Conservation (phyloP, 2,888 invertebrate genomes). For the Eupithecia insigniata region DNA sequence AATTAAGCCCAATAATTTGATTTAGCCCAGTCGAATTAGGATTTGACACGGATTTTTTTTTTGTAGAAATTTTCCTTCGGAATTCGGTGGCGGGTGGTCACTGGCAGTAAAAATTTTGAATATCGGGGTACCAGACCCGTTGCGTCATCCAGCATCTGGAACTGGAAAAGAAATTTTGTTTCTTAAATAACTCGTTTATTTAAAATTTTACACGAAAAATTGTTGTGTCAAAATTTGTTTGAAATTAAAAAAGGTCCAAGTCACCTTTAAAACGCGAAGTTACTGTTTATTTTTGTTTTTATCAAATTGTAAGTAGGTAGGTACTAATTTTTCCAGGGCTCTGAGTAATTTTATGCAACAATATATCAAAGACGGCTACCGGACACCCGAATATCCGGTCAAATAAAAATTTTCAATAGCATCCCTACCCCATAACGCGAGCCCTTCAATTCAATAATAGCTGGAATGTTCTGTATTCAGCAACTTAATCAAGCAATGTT, state of each 20-base stretch:
- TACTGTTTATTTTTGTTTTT: not conserved
- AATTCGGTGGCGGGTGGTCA: too few relatives aligned
- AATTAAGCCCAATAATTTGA: not conserved
- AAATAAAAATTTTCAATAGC: not conserved
- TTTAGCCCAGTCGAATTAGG: too few relatives aligned
- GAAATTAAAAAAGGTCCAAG: not conserved
- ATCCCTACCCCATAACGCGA: constrained; percentile 22
- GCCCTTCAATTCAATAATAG: constrained; percentile 37
- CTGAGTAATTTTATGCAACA: not conserved
- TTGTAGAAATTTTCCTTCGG: too few relatives aligned
- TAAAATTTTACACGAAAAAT: too few relatives aligned
- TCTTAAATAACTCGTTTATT: too few relatives aligned
- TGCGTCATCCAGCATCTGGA: too few relatives aligned
- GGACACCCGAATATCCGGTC: constrained; percentile 10
- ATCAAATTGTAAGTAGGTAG: not conserved
- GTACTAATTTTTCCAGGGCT: too few relatives aligned
- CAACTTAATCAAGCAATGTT: constrained; percentile 76
- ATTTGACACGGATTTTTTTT: too few relatives aligned
- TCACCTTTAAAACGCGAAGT: not conserved
- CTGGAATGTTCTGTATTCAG: constrained; percentile 62
- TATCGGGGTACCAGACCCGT: too few relatives aligned
- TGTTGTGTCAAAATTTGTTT: too few relatives aligned
- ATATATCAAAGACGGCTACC: not conserved
- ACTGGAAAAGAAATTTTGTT: too few relatives aligned
- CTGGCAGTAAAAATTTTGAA: too few relatives aligned